These are phyloP conservation scores for Heliconius nattereri DNA, from an alignment of 1,140 invertebrate genomes.

Conservation along the genomic window DNA sequence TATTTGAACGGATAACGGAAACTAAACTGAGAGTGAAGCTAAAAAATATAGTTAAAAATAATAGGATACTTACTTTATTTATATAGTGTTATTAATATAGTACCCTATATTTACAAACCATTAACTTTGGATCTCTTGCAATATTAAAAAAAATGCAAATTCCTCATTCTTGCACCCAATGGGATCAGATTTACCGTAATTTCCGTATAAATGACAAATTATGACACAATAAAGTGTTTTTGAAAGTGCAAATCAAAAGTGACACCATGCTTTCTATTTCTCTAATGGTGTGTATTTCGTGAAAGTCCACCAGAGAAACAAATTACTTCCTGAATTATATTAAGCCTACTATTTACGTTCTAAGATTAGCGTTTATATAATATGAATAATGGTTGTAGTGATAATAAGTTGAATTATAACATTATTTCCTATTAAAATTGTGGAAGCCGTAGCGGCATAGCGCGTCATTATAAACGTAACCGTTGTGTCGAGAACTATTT, in stretches of 20 bases:
- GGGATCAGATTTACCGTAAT: background rate
- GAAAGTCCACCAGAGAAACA: conserved; percentile 25
- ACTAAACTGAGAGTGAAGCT: too few relatives aligned
- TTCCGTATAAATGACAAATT: conserved; percentile 6
- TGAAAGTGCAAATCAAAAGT: conserved; percentile 26
- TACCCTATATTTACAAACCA: too few relatives aligned
- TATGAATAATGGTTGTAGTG: background rate
- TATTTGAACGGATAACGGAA: too few relatives aligned
- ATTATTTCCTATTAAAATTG: background rate
- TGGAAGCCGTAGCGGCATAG: background rate
- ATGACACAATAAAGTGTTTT: background rate
- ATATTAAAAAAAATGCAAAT: too few relatives aligned
- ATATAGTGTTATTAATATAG: too few relatives aligned
- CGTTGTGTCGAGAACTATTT: background rate
- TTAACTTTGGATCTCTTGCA: too few relatives aligned
- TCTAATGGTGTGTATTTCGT: conserved; percentile 26
- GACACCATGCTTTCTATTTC: conserved; percentile 31
- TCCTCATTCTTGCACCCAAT: too few relatives aligned
- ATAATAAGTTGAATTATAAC: background rate
- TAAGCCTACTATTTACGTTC: background rate
- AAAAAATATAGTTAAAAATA: too few relatives aligned
- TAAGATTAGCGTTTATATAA: conserved; percentile 6
- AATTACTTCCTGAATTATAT: conserved; percentile 30
- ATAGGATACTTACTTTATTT: too few relatives aligned
- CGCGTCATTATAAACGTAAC: too few relatives aligned